Evolutionary conservation across 2,888 invertebrate species (phyloP).

Genomic region (Cephus runcator): DNA sequence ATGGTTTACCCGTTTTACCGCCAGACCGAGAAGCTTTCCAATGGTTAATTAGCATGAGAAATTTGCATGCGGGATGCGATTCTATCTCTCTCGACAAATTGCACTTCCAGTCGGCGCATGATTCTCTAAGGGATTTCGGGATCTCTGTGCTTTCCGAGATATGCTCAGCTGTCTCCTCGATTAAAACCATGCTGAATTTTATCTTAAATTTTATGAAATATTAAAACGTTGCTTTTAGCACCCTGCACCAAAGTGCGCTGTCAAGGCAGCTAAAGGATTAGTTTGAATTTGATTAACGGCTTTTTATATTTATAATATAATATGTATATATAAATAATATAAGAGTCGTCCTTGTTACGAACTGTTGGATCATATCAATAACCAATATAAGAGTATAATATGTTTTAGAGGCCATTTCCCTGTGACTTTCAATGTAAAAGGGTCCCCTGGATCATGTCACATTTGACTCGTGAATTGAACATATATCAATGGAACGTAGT

Average conservation of each 20-base stretch:
- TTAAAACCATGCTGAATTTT: background rate
- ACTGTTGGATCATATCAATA: background rate
- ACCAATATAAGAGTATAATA: background rate
- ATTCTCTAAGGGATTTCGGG: constrained; percentile 14
- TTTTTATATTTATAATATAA: background rate
- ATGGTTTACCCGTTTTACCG: background rate
- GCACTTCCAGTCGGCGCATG: background rate
- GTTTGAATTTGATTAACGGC: background rate
- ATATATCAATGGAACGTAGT: background rate
- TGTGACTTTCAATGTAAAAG: background rate
- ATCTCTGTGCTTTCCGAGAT: background rate
- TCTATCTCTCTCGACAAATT: constrained; percentile 4
- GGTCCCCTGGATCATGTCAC: background rate
- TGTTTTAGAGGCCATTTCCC: background rate
- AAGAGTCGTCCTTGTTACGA: background rate
- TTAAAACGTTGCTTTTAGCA: background rate
- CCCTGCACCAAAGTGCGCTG: background rate
- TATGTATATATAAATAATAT: background rate
- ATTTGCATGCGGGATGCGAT: constrained; percentile 52
- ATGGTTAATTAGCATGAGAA: constrained; percentile 55
- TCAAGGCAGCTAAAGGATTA: background rate
- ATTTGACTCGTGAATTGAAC: background rate
- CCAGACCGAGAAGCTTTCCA: constrained; percentile 19
- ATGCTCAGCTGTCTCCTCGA: background rate
- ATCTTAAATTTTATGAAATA: background rate